phyloP scores from a whole-genome alignment of 2,888 invertebrate genomes.

The Hanleya hanleyi region DNA sequence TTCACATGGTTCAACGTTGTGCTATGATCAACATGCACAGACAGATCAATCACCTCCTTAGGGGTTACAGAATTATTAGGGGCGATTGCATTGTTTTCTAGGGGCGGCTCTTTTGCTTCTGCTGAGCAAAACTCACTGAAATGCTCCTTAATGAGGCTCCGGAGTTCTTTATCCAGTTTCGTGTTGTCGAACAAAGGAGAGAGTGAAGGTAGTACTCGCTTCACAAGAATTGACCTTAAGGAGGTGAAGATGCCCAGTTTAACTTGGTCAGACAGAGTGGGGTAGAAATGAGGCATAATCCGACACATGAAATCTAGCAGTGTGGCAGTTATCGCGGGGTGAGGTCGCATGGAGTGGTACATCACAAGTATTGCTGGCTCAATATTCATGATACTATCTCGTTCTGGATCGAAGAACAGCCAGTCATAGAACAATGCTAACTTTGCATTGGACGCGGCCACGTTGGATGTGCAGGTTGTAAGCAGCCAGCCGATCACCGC shows the following conservation, averaged over 20 bases:
- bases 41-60: conserved; percentile 23
- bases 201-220: conserved; percentile 89
- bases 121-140: conserved; percentile 91
- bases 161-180: conserved; percentile 87
- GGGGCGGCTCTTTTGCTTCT: conserved; percentile 48
- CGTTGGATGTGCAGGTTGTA: conserved; percentile 91
- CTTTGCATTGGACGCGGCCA: conserved; percentile 92
- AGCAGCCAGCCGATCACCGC: conserved; percentile 95
- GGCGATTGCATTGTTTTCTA: conserved; percentile 9
- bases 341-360: conserved; percentile 94
- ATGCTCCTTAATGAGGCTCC: conserved; percentile 88
- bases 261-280: conserved; percentile 85
- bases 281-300: conserved; percentile 91
- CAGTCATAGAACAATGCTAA: conserved; percentile 94
- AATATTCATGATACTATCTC: conserved; percentile 96
- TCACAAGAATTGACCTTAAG: conserved; percentile 89
- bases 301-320: conserved; percentile 92
- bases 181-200: conserved; percentile 91
- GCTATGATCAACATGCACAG: conserved; percentile 32
- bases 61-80: conserved; percentile 3
- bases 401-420: conserved; percentile 91
- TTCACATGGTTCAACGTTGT: conserved; percentile 50
- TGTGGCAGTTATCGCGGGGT: conserved; percentile 92
- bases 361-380: conserved; percentile 95
- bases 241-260: conserved; percentile 82